Evolutionary conservation across 2,888 invertebrate species (phyloP).

Genomic region (Catocala nupta): DNA sequence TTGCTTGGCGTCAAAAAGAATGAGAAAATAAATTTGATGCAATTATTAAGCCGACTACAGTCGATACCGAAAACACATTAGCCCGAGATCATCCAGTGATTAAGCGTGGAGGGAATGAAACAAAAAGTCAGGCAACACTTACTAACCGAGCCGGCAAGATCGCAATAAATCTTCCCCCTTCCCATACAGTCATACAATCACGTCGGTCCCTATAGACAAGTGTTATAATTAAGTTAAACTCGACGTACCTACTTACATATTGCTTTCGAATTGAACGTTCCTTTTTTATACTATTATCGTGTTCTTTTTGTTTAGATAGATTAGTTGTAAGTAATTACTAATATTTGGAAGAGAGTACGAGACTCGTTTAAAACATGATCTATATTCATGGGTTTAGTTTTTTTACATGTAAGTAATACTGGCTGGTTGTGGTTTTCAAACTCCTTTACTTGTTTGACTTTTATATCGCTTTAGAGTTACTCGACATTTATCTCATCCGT

Average conservation of each 20-base stretch:
- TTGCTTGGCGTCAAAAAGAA: conserved; percentile 29
- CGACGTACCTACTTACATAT: conserved; percentile 64
- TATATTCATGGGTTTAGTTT: too few relatives aligned
- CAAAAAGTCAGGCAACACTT: conserved; percentile 79
- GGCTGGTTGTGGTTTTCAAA: not conserved
- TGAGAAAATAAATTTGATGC: conserved; percentile 49
- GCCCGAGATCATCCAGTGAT: conserved; percentile 79
- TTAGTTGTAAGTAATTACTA: too few relatives aligned
- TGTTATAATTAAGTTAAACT: conserved; percentile 84
- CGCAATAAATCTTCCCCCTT: conserved; percentile 80
- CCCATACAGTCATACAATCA: conserved; percentile 75
- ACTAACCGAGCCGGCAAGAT: conserved; percentile 80
- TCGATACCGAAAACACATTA: conserved; percentile 77
- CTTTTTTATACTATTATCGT: conserved; percentile 17
- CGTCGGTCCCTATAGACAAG: conserved; percentile 76
- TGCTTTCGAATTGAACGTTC: conserved; percentile 42
- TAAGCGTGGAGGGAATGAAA: conserved; percentile 78
- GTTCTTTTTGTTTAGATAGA: not conserved
- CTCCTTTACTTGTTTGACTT: not conserved
- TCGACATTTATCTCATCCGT: conserved; percentile 44
- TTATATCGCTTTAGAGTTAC: conserved; percentile 12
- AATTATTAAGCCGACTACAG: conserved; percentile 60
- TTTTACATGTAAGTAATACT: too few relatives aligned
- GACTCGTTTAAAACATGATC: too few relatives aligned
- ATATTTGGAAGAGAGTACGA: too few relatives aligned